Percentiles rank a stretch among this genome's conserved stretches.
Conservation (phyloP, 2,888 invertebrate genomes). For the Patella ulyssiponensis region DNA sequence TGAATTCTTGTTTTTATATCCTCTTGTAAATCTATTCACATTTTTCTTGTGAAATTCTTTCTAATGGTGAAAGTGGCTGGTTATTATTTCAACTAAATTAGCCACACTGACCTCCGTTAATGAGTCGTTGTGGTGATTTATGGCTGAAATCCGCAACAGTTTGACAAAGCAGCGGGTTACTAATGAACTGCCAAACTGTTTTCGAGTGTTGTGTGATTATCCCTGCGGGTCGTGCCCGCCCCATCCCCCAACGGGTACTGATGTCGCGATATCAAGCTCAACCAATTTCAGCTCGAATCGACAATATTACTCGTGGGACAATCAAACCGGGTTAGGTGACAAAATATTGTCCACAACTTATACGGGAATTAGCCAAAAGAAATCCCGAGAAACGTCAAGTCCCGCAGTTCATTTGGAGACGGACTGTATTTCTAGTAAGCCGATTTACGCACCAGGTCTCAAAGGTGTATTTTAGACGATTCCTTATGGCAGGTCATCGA, state of each 20-base stretch:
- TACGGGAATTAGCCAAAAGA: slow-evolving; percentile 4
- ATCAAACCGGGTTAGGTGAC: not conserved
- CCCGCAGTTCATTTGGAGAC: slow-evolving; percentile 3
- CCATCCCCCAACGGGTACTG: not conserved
- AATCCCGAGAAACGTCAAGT: not conserved
- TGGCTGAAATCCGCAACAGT: not conserved
- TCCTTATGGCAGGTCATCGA: too few relatives aligned
- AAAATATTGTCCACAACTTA: not conserved
- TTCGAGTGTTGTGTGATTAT: not conserved
- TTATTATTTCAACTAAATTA: too few relatives aligned
- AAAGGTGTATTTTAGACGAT: too few relatives aligned
- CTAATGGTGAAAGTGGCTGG: too few relatives aligned
- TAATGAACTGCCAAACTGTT: slow-evolving; percentile 2
- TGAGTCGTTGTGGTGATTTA: not conserved
- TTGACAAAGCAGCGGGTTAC: slow-evolving; percentile 1
- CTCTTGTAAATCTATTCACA: too few relatives aligned
- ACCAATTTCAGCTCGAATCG: too few relatives aligned
- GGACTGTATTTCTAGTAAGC: too few relatives aligned
- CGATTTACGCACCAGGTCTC: too few relatives aligned
- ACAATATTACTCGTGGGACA: not conserved
- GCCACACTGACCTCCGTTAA: too few relatives aligned
- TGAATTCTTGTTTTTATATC: too few relatives aligned
- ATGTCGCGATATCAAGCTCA: too few relatives aligned
- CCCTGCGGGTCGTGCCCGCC: not conserved
- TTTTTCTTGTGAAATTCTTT: too few relatives aligned